These are phyloP conservation scores for Lasaia peninsularis DNA, from an alignment of 1,140 invertebrate species.

Conservation along the genomic window DNA sequence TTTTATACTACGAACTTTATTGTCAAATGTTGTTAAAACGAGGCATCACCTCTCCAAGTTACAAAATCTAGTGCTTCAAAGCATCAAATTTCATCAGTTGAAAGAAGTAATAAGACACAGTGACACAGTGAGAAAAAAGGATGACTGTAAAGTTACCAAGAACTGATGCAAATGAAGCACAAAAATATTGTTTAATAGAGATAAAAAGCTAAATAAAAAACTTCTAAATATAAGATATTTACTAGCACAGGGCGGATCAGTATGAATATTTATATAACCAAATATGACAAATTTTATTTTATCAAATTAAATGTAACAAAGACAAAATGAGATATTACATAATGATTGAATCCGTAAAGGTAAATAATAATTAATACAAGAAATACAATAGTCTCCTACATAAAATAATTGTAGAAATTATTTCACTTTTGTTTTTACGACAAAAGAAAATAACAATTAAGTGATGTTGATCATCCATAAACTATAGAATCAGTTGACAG, in stretches of 20 bases:
- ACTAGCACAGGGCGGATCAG: constrained; percentile 42
- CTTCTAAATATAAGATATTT: constrained; percentile 43
- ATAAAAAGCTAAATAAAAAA: constrained; percentile 63
- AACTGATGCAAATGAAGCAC: constrained; percentile 42
- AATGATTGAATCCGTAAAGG: no score
- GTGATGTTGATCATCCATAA: no score
- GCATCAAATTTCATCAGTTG: constrained; percentile 27
- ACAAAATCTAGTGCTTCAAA: constrained; percentile 59
- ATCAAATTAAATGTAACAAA: constrained; percentile 19
- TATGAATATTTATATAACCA: constrained; percentile 35
- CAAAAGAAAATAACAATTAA: no score
- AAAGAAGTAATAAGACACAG: neutral
- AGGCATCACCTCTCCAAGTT: constrained; percentile 44
- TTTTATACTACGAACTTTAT: constrained; percentile 58
- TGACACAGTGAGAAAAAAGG: neutral
- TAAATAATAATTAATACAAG: no score
- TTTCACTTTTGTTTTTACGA: no score
- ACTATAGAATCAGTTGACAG: no score
- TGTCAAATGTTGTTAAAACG: constrained; percentile 57
- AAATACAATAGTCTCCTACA: no score
- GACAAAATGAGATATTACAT: no score
- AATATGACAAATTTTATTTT: constrained; percentile 31
- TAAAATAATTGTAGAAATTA: no score
- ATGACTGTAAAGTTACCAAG: neutral
- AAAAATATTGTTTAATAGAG: constrained; percentile 51